Evolutionary conservation across 2,113 vertebrate species (phyloP), one percentile per base, ranked within the genome.

Genomic region (Xyrauchen texanus): DNA sequence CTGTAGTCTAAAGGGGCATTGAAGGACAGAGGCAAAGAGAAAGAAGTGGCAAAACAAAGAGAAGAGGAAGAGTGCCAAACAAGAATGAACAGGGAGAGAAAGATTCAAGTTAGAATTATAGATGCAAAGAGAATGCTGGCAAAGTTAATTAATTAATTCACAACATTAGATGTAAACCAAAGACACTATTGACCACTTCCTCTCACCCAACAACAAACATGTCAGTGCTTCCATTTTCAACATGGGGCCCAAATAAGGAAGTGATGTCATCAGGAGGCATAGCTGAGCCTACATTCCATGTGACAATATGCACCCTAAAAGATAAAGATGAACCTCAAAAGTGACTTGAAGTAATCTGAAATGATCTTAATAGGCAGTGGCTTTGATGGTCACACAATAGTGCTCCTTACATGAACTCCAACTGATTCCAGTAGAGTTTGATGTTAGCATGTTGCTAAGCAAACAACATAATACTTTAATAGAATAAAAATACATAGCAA

Each of bases 171-270:
- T 81, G 87, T 51, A 63, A 15, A 8, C 4, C 9, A 47, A 73
- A 7, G 10, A 21, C 21, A 11, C 45, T 53, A 44, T 52, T 6
- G 10, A 63, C n/a, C 75, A 15, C 4, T 45, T 49, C 51, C 34
- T 55, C 97, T 97, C 91, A 99, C 98, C 98, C 98, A 65, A 99
- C 94, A 81, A 97, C 91, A 8, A 98, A 96, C 96, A 99, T 93
- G 86, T 98, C 97, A 1, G 89, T 90, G 66, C 88, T 93, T 0
- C 92, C 92, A 57, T 94, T 91, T 5, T 93, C 91, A 5, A 93
- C 88, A 77, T 95, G 94, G 82, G 95, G 94, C 80, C 95, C 95
- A 58, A 99, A 95, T 84, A 99, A 90, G 80, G 95, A 93, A 0
- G 92, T 95, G 89, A 99, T 94, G 73, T 99, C 96, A 0, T 93